A percentile compares a stretch with the other conserved stretches of the same genome.
phyloP scores from a whole-genome alignment of 2,113 vertebrate genomes.

The Choloepus hoffmanni region DNA sequence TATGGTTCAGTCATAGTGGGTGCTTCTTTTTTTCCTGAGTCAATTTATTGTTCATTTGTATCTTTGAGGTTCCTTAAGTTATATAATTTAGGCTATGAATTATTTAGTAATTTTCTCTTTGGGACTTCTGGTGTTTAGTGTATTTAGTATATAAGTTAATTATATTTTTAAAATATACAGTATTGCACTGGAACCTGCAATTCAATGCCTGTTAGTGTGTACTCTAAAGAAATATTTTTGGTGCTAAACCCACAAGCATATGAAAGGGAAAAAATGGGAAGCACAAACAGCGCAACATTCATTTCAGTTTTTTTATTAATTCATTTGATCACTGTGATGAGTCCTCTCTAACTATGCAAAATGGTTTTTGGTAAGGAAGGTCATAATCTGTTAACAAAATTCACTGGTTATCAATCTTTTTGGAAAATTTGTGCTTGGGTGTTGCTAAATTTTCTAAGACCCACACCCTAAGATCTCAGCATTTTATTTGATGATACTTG shows the following conservation, averaged over 20 bases:
- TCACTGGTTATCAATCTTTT: not conserved
- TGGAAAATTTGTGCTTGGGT: not conserved
- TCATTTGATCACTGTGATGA: not conserved
- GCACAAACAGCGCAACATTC: not conserved
- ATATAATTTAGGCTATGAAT: not conserved
- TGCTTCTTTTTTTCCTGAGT: not conserved
- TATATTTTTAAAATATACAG: not conserved
- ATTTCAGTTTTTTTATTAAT: not conserved
- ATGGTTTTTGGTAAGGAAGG: not conserved
- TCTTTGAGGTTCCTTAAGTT: not conserved
- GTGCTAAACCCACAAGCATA: not conserved
- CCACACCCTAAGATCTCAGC: not conserved
- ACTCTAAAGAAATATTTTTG: not conserved
- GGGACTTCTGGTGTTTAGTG: not conserved
- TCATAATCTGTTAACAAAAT: not conserved
- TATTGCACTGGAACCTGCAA: not conserved
- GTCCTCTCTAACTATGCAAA: not conserved
- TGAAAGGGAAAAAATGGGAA: not conserved
- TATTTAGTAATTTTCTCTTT: not conserved
- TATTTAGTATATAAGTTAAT: not conserved
- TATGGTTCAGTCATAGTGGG: not conserved
- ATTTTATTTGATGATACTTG: not conserved
- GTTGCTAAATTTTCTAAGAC: not conserved
- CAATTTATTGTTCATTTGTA: not conserved
- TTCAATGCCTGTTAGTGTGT: fast-evolving